Base-by-base conservation (phyloP, 2,113 vertebrate genomes). In the Gopherus flavomarginatus region DNA sequence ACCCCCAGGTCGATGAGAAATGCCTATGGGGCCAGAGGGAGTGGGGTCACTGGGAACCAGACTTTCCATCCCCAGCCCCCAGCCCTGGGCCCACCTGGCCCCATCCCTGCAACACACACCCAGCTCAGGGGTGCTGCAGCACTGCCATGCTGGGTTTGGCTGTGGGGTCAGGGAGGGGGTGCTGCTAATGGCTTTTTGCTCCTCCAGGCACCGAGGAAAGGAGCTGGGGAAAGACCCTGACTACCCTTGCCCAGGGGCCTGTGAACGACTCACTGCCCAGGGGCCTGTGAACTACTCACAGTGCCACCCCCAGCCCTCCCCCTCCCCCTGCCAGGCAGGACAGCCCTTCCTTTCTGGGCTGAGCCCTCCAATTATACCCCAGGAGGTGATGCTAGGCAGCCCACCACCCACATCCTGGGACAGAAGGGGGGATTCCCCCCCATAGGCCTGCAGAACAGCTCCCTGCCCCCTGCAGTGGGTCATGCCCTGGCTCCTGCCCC, bases 1-100 rank as follows among this genome's bases (percentile, higher is more conserved):
- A 98, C 96, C 2, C 99, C 99, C 42, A 99, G 98, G 93, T 99
- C 99, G 6, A 99, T 98, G 82, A 99, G 98, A 93, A 99, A 99
- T 0, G 99, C 99, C 99, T 99, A 88, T 0, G 19, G 0, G 10
- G 42, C n/a, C 31, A 87, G n/a, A 54, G 47, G 26, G 16, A 29
- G 49, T 72, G 86, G 10, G 16, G 9, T 42, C 35, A 11, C 65
- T 21, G 14, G 53, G 21, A 83, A 6, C 8, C 1, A 0, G 42
- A 38, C 24, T 65, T 26, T 87, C 31, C 52, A 6, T 22, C 27
- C 77, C 42, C 0, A 2, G 24, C 14, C 11, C n/a, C 13, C 50
- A 11, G 80, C n/a, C 42, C 24, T 77, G 85, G 24, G 35, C 29
- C 21, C 59, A 8, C 5, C 16, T 72, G 35, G 4, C 29, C 7